Evolutionary conservation across 2,797 vertebrate genomes (phyloP).

Genomic region (Ctenochaetus hawaiiensis): DNA sequence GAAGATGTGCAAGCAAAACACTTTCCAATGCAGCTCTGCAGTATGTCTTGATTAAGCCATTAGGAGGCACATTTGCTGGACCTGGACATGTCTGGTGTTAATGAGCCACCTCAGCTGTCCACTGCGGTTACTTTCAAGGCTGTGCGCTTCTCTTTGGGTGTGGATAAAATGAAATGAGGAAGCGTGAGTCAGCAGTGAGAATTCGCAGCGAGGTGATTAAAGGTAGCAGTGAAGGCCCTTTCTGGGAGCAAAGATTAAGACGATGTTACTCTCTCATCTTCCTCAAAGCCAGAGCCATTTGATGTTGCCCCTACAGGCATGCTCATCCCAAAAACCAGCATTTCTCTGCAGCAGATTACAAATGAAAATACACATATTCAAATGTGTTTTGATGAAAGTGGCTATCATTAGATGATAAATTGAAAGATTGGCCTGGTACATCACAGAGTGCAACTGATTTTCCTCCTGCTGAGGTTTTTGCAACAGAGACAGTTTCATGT

Average conservation of each 20-base stretch:
- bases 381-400: slow-evolving; percentile 72
- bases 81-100: slow-evolving; percentile 60
- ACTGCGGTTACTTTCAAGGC: slow-evolving; percentile 71
- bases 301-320: slow-evolving; percentile 67
- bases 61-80: slow-evolving; percentile 57
- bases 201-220: slow-evolving; percentile 77
- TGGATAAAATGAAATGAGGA: slow-evolving; percentile 68
- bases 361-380: slow-evolving; percentile 70
- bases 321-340: slow-evolving; percentile 46
- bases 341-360: slow-evolving; percentile 62
- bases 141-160: slow-evolving; percentile 61
- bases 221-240: slow-evolving; percentile 69
- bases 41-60: slow-evolving; percentile 63
- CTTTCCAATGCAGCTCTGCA: slow-evolving; percentile 27
- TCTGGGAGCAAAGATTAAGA: slow-evolving; percentile 80
- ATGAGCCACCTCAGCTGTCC: slow-evolving; percentile 72
- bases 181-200: slow-evolving; percentile 72
- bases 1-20: slow-evolving; percentile 10
- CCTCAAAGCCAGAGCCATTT: slow-evolving; percentile 76
- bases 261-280: slow-evolving; percentile 75
- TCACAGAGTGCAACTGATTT: slow-evolving; percentile 60
- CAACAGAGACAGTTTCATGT: slow-evolving; percentile 31
- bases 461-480: slow-evolving; percentile 57
- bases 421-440: slow-evolving; percentile 68
- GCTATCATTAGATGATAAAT: slow-evolving; percentile 72